These are phyloP conservation scores for Amiota communis DNA, from an alignment of 2,888 invertebrate genomes.

Conservation along the genomic window DNA sequence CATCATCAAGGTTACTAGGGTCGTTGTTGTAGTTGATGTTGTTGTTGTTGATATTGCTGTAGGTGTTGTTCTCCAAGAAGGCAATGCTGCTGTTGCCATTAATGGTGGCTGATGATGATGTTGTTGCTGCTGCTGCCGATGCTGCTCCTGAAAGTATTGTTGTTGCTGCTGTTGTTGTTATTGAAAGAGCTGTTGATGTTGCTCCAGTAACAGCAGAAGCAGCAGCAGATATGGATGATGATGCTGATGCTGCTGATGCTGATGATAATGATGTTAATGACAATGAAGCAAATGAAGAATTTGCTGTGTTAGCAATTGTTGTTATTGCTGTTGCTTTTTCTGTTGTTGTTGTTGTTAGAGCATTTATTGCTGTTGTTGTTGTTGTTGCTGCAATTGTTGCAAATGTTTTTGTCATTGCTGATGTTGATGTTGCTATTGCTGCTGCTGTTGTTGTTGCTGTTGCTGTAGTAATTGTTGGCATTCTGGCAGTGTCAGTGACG, in stretches of 20 bases:
- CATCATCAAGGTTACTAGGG: constrained; percentile 44
- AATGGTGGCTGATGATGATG: constrained; percentile 45
- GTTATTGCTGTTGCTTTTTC: constrained; percentile 41
- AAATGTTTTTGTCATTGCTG: constrained; percentile 50
- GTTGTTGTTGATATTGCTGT: constrained; percentile 37
- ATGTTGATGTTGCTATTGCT: constrained; percentile 38
- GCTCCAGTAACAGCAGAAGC: constrained; percentile 43
- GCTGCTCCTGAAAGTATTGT: not conserved
- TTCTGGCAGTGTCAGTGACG: constrained; percentile 13
- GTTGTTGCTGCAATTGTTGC: constrained; percentile 54
- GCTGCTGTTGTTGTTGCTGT: constrained; percentile 44
- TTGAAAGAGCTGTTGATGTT: constrained; percentile 45
- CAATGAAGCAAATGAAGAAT: constrained; percentile 62
- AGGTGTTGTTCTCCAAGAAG: constrained; percentile 40
- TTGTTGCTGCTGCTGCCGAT: constrained; percentile 27
- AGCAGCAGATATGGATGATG: constrained; percentile 35
- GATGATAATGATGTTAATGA: constrained; percentile 49
- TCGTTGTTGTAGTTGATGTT: constrained; percentile 35
- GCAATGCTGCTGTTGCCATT: constrained; percentile 43
- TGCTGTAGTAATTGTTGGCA: constrained; percentile 31
- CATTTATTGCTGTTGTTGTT: constrained; percentile 46
- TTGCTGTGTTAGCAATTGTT: constrained; percentile 48
- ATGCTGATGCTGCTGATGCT: constrained; percentile 47
- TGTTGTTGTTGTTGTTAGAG: constrained; percentile 38
- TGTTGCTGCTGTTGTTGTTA: constrained; percentile 26